These are phyloP conservation scores for Anser cygnoides DNA, from an alignment of 2,113 vertebrate genomes.

Conservation along the genomic window DNA sequence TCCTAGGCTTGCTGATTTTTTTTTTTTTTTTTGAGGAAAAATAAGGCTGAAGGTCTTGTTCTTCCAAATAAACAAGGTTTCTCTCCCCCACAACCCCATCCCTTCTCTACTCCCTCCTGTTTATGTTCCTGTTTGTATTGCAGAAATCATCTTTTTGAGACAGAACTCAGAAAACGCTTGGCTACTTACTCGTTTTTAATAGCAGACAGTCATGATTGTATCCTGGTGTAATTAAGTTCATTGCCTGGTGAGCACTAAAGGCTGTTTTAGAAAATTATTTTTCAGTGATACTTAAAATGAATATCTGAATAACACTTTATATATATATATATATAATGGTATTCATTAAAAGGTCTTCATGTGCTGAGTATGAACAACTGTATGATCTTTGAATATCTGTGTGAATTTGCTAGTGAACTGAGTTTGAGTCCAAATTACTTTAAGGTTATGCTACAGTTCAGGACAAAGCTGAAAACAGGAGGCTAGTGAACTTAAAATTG, in stretches of 20 bases:
- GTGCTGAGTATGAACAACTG: not conserved
- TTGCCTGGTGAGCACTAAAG: not conserved
- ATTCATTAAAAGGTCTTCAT: not conserved
- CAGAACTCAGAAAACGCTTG: not conserved
- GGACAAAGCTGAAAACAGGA: not conserved
- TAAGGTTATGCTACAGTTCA: not conserved
- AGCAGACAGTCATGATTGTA: not conserved
- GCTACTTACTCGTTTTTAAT: not conserved
- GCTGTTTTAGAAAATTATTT: not conserved
- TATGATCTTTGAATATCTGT: not conserved
- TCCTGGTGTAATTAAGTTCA: not conserved
- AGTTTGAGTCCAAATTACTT: not conserved
- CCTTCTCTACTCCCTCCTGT: fast-evolving
- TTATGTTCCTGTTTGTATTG: not conserved
- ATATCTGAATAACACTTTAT: not conserved
- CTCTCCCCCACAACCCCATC: fast-evolving
- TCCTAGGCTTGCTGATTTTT: not conserved
- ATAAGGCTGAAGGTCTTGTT: not conserved
- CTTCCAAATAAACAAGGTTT: not conserved
- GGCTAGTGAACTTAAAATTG: not conserved
- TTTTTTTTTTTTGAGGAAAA: not conserved
- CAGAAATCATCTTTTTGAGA: not conserved
- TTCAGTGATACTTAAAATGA: not conserved
- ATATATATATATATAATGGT: not conserved
- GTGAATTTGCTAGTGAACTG: not conserved